A percentile compares a stretch with the other conserved stretches of the same genome.
Evolutionary conservation across 2,888 invertebrate species (phyloP).

Genomic region (Limnephilus lunatus): DNA sequence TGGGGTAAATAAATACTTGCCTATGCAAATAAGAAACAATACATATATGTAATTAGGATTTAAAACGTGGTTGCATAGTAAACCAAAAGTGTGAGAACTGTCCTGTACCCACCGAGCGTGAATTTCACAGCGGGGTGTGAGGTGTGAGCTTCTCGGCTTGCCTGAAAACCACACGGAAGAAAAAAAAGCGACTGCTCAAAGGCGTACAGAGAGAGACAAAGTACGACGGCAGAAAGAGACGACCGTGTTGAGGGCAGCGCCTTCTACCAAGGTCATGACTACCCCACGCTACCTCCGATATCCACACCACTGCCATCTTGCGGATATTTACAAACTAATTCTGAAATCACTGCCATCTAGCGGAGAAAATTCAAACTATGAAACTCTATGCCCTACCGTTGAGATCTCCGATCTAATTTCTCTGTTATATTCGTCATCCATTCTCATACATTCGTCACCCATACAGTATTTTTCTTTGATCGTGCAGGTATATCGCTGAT

Average conservation of each 20-base stretch:
- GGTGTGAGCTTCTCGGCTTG: constrained; percentile 34
- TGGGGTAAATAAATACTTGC: too few relatives aligned
- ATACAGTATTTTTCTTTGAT: too few relatives aligned
- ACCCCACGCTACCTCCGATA: constrained; percentile 7
- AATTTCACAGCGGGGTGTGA: constrained; percentile 31
- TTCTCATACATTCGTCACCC: background rate
- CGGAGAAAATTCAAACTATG: background rate
- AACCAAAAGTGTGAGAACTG: constrained; percentile 36
- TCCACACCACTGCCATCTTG: constrained; percentile 5
- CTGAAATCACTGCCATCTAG: constrained; percentile 34
- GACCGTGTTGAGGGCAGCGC: constrained; percentile 45
- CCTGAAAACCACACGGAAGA: background rate
- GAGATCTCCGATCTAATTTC: background rate
- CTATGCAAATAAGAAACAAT: too few relatives aligned
- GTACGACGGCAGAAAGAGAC: constrained; percentile 8
- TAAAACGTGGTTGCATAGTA: background rate
- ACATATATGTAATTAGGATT: too few relatives aligned
- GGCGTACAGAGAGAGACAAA: constrained; percentile 21
- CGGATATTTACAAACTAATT: background rate
- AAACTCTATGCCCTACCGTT: background rate
- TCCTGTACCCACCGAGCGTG: constrained; percentile 3
- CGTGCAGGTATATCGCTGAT: too few relatives aligned
- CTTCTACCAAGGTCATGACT: constrained; percentile 51
- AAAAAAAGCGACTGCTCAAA: constrained; percentile 39
- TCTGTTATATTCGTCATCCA: too few relatives aligned